Conservation (phyloP, 2,113 vertebrate genomes). For the Lampris megalopsis region DNA sequence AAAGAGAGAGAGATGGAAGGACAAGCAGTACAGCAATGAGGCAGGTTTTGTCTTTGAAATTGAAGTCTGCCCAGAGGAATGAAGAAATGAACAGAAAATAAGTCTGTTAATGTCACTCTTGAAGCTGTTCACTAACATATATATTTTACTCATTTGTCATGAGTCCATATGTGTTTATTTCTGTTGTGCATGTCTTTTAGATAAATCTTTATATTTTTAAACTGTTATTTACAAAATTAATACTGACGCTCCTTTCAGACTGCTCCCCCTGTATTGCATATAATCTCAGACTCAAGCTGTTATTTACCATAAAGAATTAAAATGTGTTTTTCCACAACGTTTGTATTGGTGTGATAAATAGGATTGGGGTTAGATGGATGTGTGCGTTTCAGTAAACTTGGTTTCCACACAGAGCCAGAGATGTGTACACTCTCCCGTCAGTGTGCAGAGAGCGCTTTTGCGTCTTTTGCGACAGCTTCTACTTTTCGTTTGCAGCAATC, state of each 20-base stretch:
- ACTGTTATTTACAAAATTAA: conserved; percentile 74
- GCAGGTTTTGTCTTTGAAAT: conserved; percentile 10
- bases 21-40: neutral
- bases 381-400: too few species aligned
- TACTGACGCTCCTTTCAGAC: neutral
- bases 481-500: conserved; percentile 21
- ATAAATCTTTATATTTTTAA: conserved; percentile 78
- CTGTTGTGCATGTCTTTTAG: conserved; percentile 74
- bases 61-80: conserved; percentile 21
- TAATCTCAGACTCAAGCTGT: neutral
- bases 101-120: conserved; percentile 44
- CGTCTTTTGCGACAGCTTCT: conserved; percentile 57
- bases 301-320: neutral
- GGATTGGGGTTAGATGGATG: too few species aligned
- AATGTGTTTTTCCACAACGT: too few species aligned
- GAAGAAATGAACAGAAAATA: conserved; percentile 35
- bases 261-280: neutral
- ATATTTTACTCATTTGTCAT: conserved; percentile 64
- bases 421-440: too few species aligned
- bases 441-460: too few species aligned
- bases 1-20: neutral
- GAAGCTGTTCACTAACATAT: conserved; percentile 57
- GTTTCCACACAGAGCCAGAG: too few species aligned
- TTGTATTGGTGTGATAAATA: too few species aligned
- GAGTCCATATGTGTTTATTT: conserved; percentile 62